Percentiles rank a stretch among this genome's conserved stretches.
phyloP scores from a whole-genome alignment of 1,140 invertebrate species.

The Eciton burchellii region DNA sequence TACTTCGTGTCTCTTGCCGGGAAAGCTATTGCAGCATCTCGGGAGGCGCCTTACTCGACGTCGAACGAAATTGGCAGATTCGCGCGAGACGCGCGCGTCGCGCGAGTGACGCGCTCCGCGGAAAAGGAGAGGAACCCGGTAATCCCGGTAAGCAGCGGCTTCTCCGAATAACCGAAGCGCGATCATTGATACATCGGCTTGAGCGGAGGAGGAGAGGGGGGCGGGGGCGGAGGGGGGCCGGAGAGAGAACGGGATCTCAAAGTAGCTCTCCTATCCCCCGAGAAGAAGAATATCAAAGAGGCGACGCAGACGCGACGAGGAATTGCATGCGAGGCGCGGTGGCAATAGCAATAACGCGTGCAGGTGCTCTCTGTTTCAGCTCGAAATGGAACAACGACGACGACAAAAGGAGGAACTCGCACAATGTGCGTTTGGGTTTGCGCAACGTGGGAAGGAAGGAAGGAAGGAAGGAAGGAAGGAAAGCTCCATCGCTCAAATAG shows the following conservation, averaged over 20 bases:
- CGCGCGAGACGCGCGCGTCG: not conserved
- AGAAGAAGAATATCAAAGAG: not conserved
- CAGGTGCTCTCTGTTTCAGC: slow-evolving; percentile 66
- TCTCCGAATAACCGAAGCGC: too few species aligned
- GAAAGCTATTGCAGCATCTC: not conserved
- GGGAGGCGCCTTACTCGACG: not conserved
- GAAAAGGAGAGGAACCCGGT: not conserved
- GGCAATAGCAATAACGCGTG: slow-evolving; percentile 3
- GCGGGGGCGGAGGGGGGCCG: not conserved
- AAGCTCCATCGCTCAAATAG: slow-evolving; percentile 30
- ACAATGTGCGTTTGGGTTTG: slow-evolving; percentile 74
- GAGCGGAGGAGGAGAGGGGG: too few species aligned
- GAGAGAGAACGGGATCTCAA: not conserved
- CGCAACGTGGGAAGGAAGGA: not conserved
- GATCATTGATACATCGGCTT: not conserved
- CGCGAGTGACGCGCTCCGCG: not conserved
- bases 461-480: slow-evolving; percentile 11
- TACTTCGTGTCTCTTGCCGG: not conserved
- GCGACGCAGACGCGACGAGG: too few species aligned
- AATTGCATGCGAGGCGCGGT: slow-evolving; percentile 1
- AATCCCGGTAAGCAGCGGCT: too few species aligned
- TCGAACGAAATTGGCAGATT: not conserved
- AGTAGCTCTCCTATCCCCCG: not conserved
- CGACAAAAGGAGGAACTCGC: slow-evolving; percentile 71
- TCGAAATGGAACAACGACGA: slow-evolving; percentile 67